Percentiles rank a stretch among this genome's conserved stretches.
Evolutionary conservation across 2,113 vertebrate genomes (phyloP).

Genomic region (Tragelaphus imberbis): DNA sequence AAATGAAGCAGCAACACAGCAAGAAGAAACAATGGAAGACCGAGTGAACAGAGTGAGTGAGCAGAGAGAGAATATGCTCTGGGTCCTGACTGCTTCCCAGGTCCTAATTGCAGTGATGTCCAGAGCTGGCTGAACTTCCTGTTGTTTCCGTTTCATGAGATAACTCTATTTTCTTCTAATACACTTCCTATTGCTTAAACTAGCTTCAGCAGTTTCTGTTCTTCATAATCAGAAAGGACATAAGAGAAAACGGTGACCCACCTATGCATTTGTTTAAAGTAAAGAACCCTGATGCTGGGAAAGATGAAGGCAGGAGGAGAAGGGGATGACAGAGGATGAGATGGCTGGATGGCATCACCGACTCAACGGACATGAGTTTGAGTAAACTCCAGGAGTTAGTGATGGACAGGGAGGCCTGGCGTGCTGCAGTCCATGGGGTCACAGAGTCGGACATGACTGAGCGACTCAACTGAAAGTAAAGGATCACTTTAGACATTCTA

Average conservation of each 20-base stretch:
- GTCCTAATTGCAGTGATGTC: background rate
- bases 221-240: background rate
- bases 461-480: background rate
- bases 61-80: background rate
- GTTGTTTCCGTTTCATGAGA: background rate
- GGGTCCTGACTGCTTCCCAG: background rate
- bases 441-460: background rate
- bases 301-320: background rate
- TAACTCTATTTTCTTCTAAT: background rate
- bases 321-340: background rate
- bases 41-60: background rate
- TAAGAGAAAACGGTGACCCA: background rate
- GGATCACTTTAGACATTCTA: background rate
- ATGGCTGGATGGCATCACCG: background rate
- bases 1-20: background rate
- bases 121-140: background rate
- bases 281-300: background rate
- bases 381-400: background rate
- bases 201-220: background rate
- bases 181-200: background rate
- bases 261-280: slow-evolving; percentile 11
- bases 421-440: background rate
- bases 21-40: background rate
- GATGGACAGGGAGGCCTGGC: background rate
- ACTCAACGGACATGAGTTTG: background rate